phyloP scores from a whole-genome alignment of 2,888 invertebrate genomes.

The Sericinus montela region DNA sequence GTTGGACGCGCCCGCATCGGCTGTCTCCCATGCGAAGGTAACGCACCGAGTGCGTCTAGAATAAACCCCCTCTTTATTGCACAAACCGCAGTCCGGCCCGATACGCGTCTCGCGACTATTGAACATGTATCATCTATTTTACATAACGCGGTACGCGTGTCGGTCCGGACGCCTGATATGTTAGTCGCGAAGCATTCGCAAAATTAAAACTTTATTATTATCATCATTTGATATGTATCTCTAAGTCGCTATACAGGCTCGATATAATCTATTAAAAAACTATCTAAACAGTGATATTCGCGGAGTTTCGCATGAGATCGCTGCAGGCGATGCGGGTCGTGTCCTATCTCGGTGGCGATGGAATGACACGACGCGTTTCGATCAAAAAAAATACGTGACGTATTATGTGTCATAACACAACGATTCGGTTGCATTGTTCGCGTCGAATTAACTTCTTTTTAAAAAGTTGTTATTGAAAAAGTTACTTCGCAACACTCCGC shows the following conservation, averaged over 20 bases:
- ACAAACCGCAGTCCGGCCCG: background rate
- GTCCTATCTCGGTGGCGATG: background rate
- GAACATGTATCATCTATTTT: background rate
- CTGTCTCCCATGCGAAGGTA: slow-evolving; percentile 1
- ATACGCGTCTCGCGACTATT: background rate
- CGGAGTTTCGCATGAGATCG: slow-evolving; percentile 8
- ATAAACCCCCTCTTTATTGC: slow-evolving; percentile 4
- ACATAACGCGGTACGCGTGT: background rate
- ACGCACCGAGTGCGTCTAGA: background rate
- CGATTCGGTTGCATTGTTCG: no score
- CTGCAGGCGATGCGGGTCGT: background rate
- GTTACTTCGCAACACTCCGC: no score
- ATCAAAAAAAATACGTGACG: background rate
- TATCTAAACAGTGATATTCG: slow-evolving; percentile 14
- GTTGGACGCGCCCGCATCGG: slow-evolving; percentile 1
- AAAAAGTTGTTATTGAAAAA: no score
- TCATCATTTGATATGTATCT: slow-evolving; percentile 16
- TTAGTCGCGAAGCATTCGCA: slow-evolving; percentile 15
- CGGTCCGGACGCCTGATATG: slow-evolving; percentile 13
- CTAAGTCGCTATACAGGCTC: slow-evolving; percentile 18
- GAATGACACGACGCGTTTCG: slow-evolving; percentile 11
- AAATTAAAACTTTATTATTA: slow-evolving; percentile 16
- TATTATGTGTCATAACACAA: background rate
- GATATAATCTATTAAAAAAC: slow-evolving; percentile 18
- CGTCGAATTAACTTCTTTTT: no score